These are phyloP conservation scores for Phortica magna DNA, from an alignment of 2,888 invertebrate genomes.

Conservation along the genomic window DNA sequence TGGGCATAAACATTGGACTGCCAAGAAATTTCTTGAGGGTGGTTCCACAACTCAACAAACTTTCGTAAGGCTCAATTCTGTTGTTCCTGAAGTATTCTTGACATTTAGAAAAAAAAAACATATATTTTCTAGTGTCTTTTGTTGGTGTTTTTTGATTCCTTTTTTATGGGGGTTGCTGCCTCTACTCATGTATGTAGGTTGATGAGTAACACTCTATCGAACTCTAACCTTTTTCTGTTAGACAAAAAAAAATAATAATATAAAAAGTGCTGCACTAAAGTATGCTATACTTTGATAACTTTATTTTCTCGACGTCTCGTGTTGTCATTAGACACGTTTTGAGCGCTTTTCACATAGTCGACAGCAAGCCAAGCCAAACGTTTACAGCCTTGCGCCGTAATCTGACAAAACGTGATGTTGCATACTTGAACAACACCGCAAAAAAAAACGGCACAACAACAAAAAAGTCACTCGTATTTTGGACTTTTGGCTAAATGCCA, in stretches of 20 bases:
- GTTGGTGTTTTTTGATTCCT: background rate
- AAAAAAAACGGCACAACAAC: too few species aligned
- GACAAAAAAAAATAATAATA: conserved; percentile 10
- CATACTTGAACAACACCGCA: conserved; percentile 30
- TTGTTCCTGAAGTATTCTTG: background rate
- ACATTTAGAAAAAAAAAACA: background rate
- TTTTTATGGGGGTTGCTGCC: background rate
- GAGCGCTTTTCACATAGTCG: background rate
- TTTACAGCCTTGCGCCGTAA: conserved; percentile 47
- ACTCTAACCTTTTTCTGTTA: conserved; percentile 58
- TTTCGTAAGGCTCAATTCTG: background rate
- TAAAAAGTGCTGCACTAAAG: conserved; percentile 13
- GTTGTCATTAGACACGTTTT: conserved; percentile 3
- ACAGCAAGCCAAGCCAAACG: conserved; percentile 1
- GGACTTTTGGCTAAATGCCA: conserved; percentile 45
- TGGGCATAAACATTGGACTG: background rate
- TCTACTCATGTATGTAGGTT: conserved; percentile 15
- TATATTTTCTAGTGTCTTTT: background rate
- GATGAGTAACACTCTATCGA: conserved; percentile 52
- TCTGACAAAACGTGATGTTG: conserved; percentile 57
- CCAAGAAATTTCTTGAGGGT: conserved; percentile 12
- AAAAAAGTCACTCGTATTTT: conserved; percentile 27
- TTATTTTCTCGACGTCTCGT: conserved; percentile 3
- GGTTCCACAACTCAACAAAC: background rate
- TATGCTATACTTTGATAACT: conserved; percentile 26